phyloP scores from a whole-genome alignment of 2,113 vertebrate species.

The Caloenas nicobarica region DNA sequence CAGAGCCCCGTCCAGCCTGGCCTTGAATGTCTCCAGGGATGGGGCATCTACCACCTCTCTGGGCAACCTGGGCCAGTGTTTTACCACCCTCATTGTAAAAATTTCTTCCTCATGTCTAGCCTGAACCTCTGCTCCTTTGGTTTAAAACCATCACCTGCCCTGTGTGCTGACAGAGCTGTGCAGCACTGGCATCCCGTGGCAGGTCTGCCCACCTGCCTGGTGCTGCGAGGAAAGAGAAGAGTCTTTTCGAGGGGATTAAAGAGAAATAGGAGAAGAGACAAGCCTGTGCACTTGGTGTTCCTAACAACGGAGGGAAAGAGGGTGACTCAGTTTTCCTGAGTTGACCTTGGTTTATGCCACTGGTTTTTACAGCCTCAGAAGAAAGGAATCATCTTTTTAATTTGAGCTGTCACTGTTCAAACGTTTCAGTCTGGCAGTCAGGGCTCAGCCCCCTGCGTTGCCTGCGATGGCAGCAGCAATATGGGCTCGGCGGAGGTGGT shows the following conservation, averaged over 20 bases:
- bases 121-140: too few species aligned
- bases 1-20: too few species aligned
- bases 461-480: rapidly evolving
- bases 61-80: too few species aligned
- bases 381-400: neutral
- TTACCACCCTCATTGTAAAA: too few species aligned
- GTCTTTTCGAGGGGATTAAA: neutral
- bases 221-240: neutral
- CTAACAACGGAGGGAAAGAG: neutral
- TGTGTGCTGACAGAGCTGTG: neutral
- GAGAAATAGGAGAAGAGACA: rapidly evolving
- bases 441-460: rapidly evolving
- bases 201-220: too few species aligned
- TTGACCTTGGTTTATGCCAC: neutral
- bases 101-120: too few species aligned
- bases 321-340: neutral
- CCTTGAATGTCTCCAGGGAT: too few species aligned
- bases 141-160: too few species aligned
- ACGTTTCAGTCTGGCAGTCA: neutral
- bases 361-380: neutral
- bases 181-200: neutral
- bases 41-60: too few species aligned
- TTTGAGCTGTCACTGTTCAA: neutral
- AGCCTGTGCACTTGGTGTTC: neutral
- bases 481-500: neutral